These are phyloP conservation scores for Rhaphigaster nebulosa DNA, from an alignment of 2,888 invertebrate species.

Conservation along the genomic window DNA sequence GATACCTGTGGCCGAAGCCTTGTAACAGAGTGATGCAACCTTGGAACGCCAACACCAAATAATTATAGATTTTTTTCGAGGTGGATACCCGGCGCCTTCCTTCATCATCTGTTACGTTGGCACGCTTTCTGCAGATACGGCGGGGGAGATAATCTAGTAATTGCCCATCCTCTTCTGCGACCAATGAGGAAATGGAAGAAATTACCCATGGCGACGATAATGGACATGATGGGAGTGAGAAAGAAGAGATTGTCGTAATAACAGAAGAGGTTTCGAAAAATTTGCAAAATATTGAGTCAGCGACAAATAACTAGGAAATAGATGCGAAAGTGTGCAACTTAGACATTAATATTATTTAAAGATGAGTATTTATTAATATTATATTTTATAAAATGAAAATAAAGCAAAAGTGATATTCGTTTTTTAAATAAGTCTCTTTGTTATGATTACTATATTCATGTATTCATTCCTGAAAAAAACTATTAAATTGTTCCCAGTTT, in stretches of 20 bases:
- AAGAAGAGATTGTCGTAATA: neutral
- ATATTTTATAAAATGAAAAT: no score
- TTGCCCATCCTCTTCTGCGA: neutral
- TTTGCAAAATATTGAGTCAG: neutral
- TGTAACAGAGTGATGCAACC: conserved; percentile 5
- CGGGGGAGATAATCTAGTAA: neutral
- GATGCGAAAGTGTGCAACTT: neutral
- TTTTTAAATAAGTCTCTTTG: no score
- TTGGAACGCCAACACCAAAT: neutral
- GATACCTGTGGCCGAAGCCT: conserved; percentile 28
- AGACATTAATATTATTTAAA: neutral
- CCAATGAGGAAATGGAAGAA: neutral
- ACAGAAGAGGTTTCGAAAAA: neutral
- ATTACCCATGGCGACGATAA: neutral
- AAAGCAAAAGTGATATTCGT: no score
- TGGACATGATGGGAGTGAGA: neutral
- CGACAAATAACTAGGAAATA: neutral
- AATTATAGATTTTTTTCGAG: conserved; percentile 28
- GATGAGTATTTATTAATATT: no score
- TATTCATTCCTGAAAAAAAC: no score
- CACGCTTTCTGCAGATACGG: neutral
- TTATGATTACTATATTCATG: no score
- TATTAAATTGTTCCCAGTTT: no score
- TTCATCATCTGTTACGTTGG: neutral
- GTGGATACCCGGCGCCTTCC: neutral